Percentiles rank a stretch among this genome's conserved stretches.
These are phyloP conservation scores for Cygnus buccinator DNA, from an alignment of 2,113 vertebrate species.

Conservation along the genomic window DNA sequence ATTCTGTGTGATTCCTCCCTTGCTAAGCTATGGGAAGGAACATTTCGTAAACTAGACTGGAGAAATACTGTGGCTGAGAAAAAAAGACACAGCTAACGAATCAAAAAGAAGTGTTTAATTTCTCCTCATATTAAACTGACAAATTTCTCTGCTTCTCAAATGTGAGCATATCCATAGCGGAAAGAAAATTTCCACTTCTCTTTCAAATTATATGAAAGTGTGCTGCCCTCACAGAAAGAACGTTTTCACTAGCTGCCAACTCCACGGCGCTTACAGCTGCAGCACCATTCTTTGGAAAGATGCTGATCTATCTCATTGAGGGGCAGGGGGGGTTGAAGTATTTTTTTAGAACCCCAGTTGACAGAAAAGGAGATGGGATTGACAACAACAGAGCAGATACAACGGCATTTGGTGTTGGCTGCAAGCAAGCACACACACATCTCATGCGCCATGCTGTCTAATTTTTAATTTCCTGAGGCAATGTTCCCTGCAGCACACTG, in stretches of 20 bases:
- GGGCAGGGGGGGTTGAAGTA: not conserved
- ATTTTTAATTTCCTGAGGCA: constrained; percentile 62
- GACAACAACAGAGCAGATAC: not conserved
- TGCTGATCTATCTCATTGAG: not conserved
- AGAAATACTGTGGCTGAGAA: not conserved
- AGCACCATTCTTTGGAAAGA: not conserved
- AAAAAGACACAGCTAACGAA: not conserved
- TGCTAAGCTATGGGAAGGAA: not conserved
- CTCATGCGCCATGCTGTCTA: not conserved
- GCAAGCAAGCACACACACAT: not conserved
- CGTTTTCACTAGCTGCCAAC: not conserved
- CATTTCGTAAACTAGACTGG: accelerated
- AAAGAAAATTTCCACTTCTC: not conserved
- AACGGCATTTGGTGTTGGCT: not conserved
- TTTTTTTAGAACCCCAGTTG: not conserved
- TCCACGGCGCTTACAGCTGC: not conserved
- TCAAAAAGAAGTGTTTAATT: not conserved
- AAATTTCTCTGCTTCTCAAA: not conserved
- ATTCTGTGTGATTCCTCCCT: not conserved
- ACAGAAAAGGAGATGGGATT: not conserved
- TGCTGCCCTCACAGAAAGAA: not conserved
- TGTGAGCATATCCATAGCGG: not conserved
- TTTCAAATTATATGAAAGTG: not conserved
- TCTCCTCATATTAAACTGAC: not conserved
- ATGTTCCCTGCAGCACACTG: not conserved